Evolutionary conservation across 2,797 vertebrate species (phyloP).

Genomic region (Anguilla marmorata): DNA sequence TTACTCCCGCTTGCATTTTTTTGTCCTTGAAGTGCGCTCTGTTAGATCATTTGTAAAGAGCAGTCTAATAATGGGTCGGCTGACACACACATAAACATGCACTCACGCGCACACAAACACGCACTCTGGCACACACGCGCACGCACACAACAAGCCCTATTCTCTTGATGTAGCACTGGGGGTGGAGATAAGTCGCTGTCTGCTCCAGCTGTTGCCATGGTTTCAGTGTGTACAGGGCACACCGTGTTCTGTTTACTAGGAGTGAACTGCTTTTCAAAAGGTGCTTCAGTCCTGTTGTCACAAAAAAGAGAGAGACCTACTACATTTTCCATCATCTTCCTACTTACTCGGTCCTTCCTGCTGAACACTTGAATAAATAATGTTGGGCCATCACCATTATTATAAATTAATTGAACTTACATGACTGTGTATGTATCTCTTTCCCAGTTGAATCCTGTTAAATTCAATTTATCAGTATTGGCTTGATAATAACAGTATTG

Average conservation of each 20-base stretch:
- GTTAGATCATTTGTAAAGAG: background rate
- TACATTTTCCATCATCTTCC: background rate
- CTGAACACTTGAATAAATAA: background rate
- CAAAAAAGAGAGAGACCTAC: background rate
- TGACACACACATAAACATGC: background rate
- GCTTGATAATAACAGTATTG: background rate
- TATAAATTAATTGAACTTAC: background rate
- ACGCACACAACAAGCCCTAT: background rate
- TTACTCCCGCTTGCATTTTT: background rate
- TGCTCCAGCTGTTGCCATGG: conserved; percentile 18
- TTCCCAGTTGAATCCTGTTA: background rate
- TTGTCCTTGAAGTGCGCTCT: background rate
- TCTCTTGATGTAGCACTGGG: background rate
- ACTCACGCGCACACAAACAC: background rate
- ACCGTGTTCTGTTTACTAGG: conserved; percentile 44
- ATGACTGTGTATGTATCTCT: background rate
- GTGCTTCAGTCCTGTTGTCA: background rate
- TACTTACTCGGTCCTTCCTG: background rate
- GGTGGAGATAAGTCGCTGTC: conserved; percentile 1
- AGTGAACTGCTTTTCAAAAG: conserved; percentile 1
- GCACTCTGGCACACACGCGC: conserved; percentile 1
- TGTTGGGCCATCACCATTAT: background rate
- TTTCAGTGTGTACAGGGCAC: conserved; percentile 33
- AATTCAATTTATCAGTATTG: background rate
- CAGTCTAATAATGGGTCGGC: background rate